phyloP scores from a whole-genome alignment of 2,113 vertebrate species.

The Brienomyrus brachyistius region DNA sequence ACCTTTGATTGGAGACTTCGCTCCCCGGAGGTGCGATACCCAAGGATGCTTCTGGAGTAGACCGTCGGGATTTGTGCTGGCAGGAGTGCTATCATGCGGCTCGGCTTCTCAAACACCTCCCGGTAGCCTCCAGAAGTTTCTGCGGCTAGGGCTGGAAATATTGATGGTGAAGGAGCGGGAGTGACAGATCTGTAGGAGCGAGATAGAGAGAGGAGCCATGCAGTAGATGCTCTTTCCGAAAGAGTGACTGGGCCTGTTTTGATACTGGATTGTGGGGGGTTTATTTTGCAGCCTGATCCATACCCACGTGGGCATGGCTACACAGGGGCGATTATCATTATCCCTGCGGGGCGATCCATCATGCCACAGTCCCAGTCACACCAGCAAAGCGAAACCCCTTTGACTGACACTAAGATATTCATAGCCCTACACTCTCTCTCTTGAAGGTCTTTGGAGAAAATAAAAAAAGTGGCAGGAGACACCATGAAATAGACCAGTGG shows the following conservation, averaged over 20 bases:
- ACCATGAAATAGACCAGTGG: not conserved
- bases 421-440: not conserved
- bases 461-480: not conserved
- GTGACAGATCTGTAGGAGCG: not conserved
- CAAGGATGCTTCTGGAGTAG: not conserved
- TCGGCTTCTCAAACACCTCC: not conserved
- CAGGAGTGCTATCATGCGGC: not conserved
- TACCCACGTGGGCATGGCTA: not conserved
- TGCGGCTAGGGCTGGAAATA: not conserved
- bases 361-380: conserved; percentile 19
- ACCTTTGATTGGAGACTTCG: not conserved
- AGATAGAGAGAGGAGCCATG: not conserved
- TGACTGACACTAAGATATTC: conserved; percentile 29
- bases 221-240: conserved; percentile 17
- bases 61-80: not conserved
- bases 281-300: conserved; percentile 25
- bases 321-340: conserved; percentile 12
- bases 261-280: conserved; percentile 10
- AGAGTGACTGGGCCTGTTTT: conserved; percentile 25
- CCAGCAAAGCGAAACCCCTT: not conserved
- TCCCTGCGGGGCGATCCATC: conserved; percentile 26
- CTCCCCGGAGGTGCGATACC: not conserved
- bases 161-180: not conserved
- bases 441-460: conserved; percentile 8
- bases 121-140: not conserved